Evolutionary conservation across 2,797 vertebrate genomes (phyloP), one percentile per base, ranked within the genome.

Genomic region (Lindbergichthys nudifrons): DNA sequence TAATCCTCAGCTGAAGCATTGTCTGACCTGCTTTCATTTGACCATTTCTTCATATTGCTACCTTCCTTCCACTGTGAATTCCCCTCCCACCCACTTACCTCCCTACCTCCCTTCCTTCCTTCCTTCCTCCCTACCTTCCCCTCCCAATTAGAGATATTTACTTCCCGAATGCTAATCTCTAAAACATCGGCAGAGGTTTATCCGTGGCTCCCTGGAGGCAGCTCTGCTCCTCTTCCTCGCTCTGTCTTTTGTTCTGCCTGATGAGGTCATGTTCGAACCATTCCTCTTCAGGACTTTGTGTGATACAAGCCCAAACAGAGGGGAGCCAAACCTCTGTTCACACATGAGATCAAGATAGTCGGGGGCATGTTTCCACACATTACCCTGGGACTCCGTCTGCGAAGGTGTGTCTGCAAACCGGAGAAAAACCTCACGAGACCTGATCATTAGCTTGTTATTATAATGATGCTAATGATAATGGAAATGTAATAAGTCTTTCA

Each of bases 261-360:
- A 92, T 95, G 92, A 95, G 89, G 91, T 94, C 92, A 95, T 94
- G 91, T 92, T 92, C 16, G 72, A 92, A 88, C 84, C 87, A 88
- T 91, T 82, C 71, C 75, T 91, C 84, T 74, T 56, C 66, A 78
- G 85, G 88, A 92, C 79, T 84, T 79, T 10, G 77, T 85, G 79
- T 84, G 86, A 89, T 93, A 92, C 94, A 93, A 93, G 93, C 88
- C 92, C 90, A 83, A 90, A 95, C 93, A 94, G 86, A 92, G 90
- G 88, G 85, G 82, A 85, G 86, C 85, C 87, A 91, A 87, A 91
- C 77, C 88, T 87, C 86, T 92, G 87, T 92, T 93, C 89, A 90
- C 90, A 93, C 89, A 90, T 88, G 82, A 92, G 87, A 92, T 94
- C 85, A 86, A 92, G 91, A 91, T 93, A 92, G 90, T 89, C 53